Conservation (phyloP, 2,888 invertebrate species). For the Amiota minor region DNA sequence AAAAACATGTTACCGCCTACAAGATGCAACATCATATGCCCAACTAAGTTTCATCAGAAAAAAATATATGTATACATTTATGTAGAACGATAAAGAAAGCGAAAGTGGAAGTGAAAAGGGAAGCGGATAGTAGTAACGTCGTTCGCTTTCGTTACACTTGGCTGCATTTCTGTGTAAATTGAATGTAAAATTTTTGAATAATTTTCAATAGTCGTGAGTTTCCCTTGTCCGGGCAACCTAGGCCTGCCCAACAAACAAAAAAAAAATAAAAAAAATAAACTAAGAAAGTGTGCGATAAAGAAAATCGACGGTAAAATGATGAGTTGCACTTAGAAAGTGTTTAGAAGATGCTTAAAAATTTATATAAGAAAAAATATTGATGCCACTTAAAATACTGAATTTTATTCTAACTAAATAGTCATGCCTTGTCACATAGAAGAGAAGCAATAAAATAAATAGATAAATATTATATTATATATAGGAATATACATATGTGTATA, state of each 20-base stretch:
- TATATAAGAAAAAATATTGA: slow-evolving; percentile 48
- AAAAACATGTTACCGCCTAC: slow-evolving; percentile 47
- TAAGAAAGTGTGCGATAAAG: neutral
- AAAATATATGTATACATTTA: slow-evolving; percentile 33
- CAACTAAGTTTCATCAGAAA: slow-evolving; percentile 21
- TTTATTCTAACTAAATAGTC: neutral
- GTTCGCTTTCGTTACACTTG: neutral
- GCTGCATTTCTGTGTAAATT: slow-evolving; percentile 54
- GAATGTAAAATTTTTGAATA: slow-evolving; percentile 69
- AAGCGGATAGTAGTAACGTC: neutral
- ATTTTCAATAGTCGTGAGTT: slow-evolving; percentile 39
- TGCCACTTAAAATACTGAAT: neutral
- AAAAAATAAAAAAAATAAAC: too few relatives aligned
- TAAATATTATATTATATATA: too few relatives aligned
- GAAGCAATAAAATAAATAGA: too few relatives aligned
- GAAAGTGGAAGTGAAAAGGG: too few relatives aligned
- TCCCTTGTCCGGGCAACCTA: neutral
- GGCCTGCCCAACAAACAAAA: neutral
- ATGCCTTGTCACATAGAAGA: too few relatives aligned
- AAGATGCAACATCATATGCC: slow-evolving; percentile 59
- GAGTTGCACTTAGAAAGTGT: slow-evolving; percentile 60
- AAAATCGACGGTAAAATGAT: slow-evolving; percentile 41
- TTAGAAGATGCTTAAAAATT: slow-evolving; percentile 66
- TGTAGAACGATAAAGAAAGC: neutral
- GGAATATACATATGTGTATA: too few relatives aligned